These are phyloP conservation scores for Ctenosaura bakeri DNA, from an alignment of 2,797 vertebrate species.

Conservation along the genomic window DNA sequence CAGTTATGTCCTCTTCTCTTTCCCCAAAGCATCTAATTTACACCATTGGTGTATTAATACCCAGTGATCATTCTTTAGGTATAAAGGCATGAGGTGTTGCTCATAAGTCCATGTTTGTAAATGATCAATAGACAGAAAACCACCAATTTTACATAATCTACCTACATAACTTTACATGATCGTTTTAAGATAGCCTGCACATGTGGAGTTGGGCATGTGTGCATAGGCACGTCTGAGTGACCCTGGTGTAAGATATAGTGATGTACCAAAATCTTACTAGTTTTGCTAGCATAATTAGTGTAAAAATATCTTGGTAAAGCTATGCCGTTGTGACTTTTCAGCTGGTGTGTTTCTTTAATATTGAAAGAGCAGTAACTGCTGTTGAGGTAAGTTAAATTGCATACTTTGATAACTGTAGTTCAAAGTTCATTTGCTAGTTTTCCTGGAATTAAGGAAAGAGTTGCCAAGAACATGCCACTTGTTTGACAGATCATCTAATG, in stretches of 20 bases:
- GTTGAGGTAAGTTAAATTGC: not conserved
- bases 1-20: not conserved
- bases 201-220: not conserved
- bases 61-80: not conserved
- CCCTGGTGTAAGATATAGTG: not conserved
- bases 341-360: not conserved
- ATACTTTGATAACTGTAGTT: not conserved
- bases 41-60: not conserved
- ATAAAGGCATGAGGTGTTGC: too few species aligned
- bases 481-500: not conserved
- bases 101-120: too few species aligned
- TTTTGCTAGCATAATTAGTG: not conserved
- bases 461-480: not conserved
- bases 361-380: not conserved
- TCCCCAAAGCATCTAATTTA: not conserved
- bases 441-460: not conserved
- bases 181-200: not conserved
- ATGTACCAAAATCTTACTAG: not conserved
- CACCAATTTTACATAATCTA: too few species aligned
- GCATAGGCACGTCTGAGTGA: not conserved
- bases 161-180: not conserved
- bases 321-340: not conserved
- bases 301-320: not conserved
- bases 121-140: too few species aligned
- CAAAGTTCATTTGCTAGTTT: slow-evolving; percentile 16